phyloP scores from a whole-genome alignment of 2,113 vertebrate genomes.

The Pollimyrus isidori region DNA sequence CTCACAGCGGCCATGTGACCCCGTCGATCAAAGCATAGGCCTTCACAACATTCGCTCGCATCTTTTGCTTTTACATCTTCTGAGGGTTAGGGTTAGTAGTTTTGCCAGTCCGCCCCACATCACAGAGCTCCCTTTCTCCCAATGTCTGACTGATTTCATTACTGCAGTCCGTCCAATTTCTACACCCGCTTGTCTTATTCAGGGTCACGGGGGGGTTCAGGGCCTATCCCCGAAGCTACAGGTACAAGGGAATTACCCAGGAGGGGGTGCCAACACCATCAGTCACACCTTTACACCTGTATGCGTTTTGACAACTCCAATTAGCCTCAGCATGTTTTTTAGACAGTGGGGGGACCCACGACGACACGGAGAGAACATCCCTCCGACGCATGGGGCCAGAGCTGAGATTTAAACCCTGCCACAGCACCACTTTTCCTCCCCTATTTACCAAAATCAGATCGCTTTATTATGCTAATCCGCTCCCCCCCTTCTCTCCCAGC shows the following conservation, averaged over 20 bases:
- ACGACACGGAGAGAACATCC: neutral
- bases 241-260: neutral
- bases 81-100: neutral
- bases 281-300: neutral
- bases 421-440: neutral
- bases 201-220: neutral
- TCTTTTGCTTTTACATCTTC: neutral
- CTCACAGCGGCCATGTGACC: neutral
- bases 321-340: neutral
- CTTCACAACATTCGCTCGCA: neutral
- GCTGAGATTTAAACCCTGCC: too few species aligned
- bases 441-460: neutral
- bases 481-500: slow-evolving; percentile 27
- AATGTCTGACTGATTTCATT: neutral
- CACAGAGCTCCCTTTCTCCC: neutral
- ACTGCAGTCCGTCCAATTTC: neutral
- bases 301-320: neutral
- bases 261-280: neutral
- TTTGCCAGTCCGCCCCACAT: neutral
- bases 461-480: neutral
- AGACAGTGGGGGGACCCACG: neutral
- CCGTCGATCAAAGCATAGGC: neutral
- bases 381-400: neutral
- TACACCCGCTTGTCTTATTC: neutral
- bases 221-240: neutral